phyloP scores from a whole-genome alignment of 2,888 invertebrate species.

The Machimus atricapillus region DNA sequence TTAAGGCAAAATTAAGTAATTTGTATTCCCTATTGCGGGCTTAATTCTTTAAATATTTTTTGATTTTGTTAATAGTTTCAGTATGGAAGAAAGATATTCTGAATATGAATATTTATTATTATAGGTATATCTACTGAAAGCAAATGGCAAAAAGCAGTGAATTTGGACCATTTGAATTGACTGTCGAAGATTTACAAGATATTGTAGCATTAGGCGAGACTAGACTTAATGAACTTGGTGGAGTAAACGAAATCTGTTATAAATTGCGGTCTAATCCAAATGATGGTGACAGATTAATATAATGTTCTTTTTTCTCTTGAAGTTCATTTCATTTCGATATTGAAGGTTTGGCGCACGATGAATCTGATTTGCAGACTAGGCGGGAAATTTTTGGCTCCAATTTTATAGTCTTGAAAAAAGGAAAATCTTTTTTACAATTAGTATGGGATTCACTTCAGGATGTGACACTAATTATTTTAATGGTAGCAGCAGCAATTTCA shows the following conservation, averaged over 20 bases:
- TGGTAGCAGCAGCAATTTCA: constrained; percentile 97
- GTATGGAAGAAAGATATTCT: background rate
- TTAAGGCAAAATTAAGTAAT: too few species aligned
- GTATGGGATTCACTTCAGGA: constrained; percentile 99
- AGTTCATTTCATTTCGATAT: background rate
- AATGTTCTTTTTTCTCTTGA: background rate
- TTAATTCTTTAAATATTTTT: too few species aligned
- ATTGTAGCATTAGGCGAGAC: background rate
- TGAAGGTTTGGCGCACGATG: constrained; percentile 85
- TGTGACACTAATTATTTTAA: constrained; percentile 97
- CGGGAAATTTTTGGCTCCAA: constrained; percentile 97
- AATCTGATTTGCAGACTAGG: constrained; percentile 89
- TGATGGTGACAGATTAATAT: constrained; percentile 53
- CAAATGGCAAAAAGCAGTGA: background rate
- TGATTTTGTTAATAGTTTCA: too few species aligned
- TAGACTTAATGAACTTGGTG: constrained; percentile 80
- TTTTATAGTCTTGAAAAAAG: constrained; percentile 98
- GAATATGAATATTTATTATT: background rate
- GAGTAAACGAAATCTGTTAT: constrained; percentile 94
- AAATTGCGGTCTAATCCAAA: constrained; percentile 95
- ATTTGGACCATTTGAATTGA: background rate
- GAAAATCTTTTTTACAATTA: constrained; percentile 97
- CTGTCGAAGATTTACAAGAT: background rate
- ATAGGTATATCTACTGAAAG: background rate
- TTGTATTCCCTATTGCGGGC: too few species aligned